A percentile compares a stretch with the other conserved stretches of the same genome.
These are phyloP conservation scores for Microctonus hyperodae DNA, from an alignment of 2,888 invertebrate species.

Conservation along the genomic window DNA sequence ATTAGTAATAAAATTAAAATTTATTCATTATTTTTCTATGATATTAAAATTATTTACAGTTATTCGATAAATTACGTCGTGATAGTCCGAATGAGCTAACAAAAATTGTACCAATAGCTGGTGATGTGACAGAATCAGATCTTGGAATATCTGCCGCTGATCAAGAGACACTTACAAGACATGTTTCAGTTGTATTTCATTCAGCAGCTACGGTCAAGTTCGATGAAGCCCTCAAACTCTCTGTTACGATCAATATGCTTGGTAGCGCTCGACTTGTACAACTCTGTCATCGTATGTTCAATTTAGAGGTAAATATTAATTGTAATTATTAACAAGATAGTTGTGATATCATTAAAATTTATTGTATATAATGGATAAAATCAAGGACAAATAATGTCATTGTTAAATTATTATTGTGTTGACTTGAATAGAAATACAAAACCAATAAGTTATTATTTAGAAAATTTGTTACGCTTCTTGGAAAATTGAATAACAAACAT, in stretches of 20 bases:
- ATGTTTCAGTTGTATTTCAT: conserved; percentile 81
- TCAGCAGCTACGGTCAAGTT: conserved; percentile 85
- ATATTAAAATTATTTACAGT: conserved; percentile 57
- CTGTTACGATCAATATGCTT: conserved; percentile 79
- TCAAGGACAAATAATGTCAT: too few species aligned
- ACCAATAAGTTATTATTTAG: background rate
- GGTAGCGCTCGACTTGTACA: conserved; percentile 76
- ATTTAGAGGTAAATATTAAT: conserved; percentile 68
- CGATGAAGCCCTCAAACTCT: conserved; percentile 76
- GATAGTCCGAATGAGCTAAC: conserved; percentile 67
- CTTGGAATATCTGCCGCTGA: conserved; percentile 68
- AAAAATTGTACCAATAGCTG: conserved; percentile 72
- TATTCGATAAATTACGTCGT: conserved; percentile 70
- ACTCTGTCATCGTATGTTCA: conserved; percentile 74
- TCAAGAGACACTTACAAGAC: conserved; percentile 65
- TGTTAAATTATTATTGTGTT: background rate
- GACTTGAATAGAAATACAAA: background rate
- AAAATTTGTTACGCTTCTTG: background rate
- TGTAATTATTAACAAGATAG: background rate
- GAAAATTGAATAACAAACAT: background rate
- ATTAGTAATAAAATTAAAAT: background rate
- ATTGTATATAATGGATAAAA: too few species aligned
- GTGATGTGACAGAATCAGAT: conserved; percentile 69
- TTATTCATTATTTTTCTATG: background rate
- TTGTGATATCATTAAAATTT: background rate